Evolutionary conservation across 2,113 vertebrate species (phyloP).

Genomic region (Pholis gunnellus): DNA sequence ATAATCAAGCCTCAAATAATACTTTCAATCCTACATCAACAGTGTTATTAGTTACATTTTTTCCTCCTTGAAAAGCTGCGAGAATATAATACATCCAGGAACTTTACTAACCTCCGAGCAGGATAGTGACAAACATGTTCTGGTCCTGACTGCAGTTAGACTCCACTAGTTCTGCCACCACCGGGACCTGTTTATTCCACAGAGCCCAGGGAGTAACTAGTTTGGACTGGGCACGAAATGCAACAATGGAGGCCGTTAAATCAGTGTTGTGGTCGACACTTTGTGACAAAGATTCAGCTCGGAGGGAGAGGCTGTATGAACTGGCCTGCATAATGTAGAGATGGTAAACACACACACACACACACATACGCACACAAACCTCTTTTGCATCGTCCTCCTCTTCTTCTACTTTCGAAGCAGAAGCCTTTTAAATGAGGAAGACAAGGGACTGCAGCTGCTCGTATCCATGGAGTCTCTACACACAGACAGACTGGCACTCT

Average conservation of each 20-base stretch:
- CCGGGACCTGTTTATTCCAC: background rate
- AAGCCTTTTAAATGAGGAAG: constrained; percentile 41
- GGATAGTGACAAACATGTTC: constrained; percentile 80
- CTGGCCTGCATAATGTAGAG: background rate
- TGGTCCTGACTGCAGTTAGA: background rate
- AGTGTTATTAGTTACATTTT: background rate
- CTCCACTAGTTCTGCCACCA: background rate
- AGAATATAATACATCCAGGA: background rate
- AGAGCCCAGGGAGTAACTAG: constrained; percentile 6
- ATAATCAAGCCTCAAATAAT: background rate
- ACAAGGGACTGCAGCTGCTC: constrained; percentile 50
- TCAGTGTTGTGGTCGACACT: constrained; percentile 57
- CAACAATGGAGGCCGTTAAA: constrained; percentile 43
- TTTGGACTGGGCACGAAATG: constrained; percentile 25
- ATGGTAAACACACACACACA: constrained; percentile 7
- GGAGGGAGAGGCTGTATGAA: background rate
- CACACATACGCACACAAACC: background rate
- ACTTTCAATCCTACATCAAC: background rate
- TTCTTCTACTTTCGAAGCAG: constrained; percentile 37
- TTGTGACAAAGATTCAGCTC: constrained; percentile 13
- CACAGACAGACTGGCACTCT: constrained; percentile 60
- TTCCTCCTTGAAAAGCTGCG: background rate
- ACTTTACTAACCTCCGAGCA: constrained; percentile 78
- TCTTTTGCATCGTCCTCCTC: constrained; percentile 26
- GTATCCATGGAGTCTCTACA: constrained; percentile 80